Evolutionary conservation across 2,888 invertebrate species (phyloP).

Genomic region (Macrosiphum euphorbiae): DNA sequence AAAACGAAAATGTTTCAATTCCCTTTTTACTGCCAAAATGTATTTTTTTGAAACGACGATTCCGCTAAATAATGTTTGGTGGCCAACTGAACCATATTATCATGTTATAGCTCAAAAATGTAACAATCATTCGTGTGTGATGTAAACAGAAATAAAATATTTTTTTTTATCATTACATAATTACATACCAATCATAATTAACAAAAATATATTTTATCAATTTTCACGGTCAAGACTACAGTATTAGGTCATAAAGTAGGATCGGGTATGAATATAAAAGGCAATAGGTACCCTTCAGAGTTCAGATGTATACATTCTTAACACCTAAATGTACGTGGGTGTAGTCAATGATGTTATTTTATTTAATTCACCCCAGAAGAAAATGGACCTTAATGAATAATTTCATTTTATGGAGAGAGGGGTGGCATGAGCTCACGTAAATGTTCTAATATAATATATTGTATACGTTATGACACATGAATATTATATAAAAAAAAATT

Average conservation of each 20-base stretch:
- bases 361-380: neutral
- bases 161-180: neutral
- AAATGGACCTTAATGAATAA: neutral
- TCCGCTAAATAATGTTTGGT: neutral
- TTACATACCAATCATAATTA: neutral
- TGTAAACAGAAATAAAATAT: conserved; percentile 12
- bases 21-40: neutral
- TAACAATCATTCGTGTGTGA: neutral
- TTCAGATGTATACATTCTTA: neutral
- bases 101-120: neutral
- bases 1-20: neutral
- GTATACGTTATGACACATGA: neutral
- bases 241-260: neutral
- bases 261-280: neutral
- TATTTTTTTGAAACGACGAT: neutral
- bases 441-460: neutral
- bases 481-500: no score
- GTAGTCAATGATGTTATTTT: neutral
- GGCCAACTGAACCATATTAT: neutral
- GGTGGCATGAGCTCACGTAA: neutral
- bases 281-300: neutral
- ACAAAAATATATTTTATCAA: neutral
- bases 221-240: neutral
- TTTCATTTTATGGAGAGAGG: neutral
- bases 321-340: neutral